Evolutionary conservation across 1,140 invertebrate species (phyloP).

Genomic region (Mercenaria mercenaria): DNA sequence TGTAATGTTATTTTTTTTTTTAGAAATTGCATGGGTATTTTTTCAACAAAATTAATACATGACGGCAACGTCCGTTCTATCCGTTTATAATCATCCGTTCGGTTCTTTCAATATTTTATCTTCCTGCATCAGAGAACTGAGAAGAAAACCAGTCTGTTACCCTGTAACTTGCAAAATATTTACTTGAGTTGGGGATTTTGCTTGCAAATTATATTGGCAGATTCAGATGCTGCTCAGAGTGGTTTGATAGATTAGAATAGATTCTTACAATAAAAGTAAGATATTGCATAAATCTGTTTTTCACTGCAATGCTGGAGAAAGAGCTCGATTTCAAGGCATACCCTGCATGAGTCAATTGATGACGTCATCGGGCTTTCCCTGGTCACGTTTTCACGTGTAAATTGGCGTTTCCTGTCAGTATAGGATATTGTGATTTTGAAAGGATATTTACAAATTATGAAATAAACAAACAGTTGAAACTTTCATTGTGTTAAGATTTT

Average conservation of each 20-base stretch:
- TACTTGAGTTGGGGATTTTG: neutral
- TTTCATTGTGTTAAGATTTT: neutral
- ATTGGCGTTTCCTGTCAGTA: constrained; percentile 36
- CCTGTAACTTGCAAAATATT: constrained; percentile 62
- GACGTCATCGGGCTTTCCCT: constrained; percentile 80
- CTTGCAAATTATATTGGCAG: neutral
- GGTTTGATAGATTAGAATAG: too few species aligned
- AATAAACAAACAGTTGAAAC: neutral
- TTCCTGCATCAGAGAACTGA: too few species aligned
- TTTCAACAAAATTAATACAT: too few species aligned
- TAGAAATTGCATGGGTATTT: too few species aligned
- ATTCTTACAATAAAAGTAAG: too few species aligned
- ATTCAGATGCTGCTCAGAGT: too few species aligned
- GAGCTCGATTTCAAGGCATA: neutral
- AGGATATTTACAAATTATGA: neutral
- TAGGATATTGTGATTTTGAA: neutral
- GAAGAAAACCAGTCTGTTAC: constrained; percentile 53
- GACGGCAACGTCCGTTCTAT: too few species aligned
- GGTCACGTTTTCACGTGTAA: constrained; percentile 50
- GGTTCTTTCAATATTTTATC: too few species aligned
- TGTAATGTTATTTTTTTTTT: too few species aligned
- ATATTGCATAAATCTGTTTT: too few species aligned
- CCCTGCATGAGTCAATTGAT: constrained; percentile 68
- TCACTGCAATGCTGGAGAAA: neutral
- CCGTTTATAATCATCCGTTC: too few species aligned